These are phyloP conservation scores for Scolopax rusticola DNA, from an alignment of 2,797 vertebrate species.

Conservation along the genomic window DNA sequence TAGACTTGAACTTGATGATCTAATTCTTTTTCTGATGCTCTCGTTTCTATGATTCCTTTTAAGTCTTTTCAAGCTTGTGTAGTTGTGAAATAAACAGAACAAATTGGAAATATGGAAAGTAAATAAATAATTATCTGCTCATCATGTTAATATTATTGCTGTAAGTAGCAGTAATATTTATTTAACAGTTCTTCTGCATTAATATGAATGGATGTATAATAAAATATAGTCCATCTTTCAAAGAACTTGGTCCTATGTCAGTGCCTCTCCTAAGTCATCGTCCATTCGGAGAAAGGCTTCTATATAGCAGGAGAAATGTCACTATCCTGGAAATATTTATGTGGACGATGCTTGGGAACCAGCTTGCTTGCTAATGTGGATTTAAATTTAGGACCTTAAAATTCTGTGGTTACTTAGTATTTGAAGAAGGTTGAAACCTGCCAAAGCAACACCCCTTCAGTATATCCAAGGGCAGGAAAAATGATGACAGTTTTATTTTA, in stretches of 20 bases:
- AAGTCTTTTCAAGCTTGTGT: conserved; percentile 1
- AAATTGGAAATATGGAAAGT: conserved; percentile 14
- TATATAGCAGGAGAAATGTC: background rate
- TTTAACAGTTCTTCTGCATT: conserved; percentile 1
- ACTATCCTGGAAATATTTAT: background rate
- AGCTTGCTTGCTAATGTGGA: background rate
- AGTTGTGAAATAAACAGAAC: conserved; percentile 33
- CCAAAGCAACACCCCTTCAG: background rate
- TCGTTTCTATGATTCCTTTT: background rate
- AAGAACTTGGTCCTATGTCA: background rate
- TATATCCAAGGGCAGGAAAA: background rate
- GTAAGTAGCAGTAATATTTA: background rate
- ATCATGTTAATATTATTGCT: background rate
- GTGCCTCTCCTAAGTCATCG: background rate
- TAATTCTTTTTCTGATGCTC: background rate
- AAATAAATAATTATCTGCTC: conserved; percentile 39
- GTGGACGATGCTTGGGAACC: background rate
- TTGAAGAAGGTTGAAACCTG: background rate
- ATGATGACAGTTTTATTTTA: background rate
- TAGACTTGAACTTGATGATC: background rate
- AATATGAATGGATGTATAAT: background rate
- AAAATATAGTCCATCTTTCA: background rate
- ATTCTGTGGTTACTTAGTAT: background rate
- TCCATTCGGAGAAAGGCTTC: background rate
- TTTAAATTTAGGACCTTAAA: conserved; percentile 17